Percentiles rank a stretch among this genome's conserved stretches.
Evolutionary conservation across 2,797 vertebrate genomes (phyloP).

Genomic region (Crax fasciolata): DNA sequence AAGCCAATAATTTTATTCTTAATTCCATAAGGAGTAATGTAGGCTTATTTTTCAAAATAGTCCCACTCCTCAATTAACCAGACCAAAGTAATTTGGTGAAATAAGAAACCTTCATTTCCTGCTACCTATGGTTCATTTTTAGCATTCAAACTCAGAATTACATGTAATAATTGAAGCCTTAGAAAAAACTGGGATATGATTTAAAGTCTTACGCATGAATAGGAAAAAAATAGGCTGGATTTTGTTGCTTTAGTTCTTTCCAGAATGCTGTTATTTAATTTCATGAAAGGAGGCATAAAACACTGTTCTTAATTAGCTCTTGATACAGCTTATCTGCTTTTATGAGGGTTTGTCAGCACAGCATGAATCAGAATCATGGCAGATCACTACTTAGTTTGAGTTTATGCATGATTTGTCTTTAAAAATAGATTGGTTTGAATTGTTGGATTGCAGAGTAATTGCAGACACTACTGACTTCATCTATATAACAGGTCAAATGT

Average conservation of each 20-base stretch:
- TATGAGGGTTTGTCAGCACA: constrained; percentile 55
- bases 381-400: constrained; percentile 44
- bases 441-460: constrained; percentile 33
- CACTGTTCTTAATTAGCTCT: constrained; percentile 61
- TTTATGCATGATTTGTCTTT: constrained; percentile 61
- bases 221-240: background rate
- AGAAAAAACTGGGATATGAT: background rate
- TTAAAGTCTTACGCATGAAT: background rate
- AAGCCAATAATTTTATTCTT: background rate
- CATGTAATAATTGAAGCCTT: background rate
- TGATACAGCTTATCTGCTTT: constrained; percentile 63
- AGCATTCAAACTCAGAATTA: background rate
- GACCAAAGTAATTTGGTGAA: background rate
- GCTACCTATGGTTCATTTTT: background rate
- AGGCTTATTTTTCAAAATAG: constrained; percentile 3
- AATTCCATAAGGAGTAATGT: background rate
- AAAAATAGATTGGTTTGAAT: constrained; percentile 57
- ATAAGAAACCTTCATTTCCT: background rate
- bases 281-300: constrained; percentile 54
- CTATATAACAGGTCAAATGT: constrained; percentile 38
- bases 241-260: constrained; percentile 34
- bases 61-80: background rate
- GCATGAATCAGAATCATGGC: constrained; percentile 59
- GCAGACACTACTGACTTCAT: constrained; percentile 18
- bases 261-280: constrained; percentile 24